Conservation (phyloP, 2,797 vertebrate species). For the Typhlichthys eigenmanni region DNA sequence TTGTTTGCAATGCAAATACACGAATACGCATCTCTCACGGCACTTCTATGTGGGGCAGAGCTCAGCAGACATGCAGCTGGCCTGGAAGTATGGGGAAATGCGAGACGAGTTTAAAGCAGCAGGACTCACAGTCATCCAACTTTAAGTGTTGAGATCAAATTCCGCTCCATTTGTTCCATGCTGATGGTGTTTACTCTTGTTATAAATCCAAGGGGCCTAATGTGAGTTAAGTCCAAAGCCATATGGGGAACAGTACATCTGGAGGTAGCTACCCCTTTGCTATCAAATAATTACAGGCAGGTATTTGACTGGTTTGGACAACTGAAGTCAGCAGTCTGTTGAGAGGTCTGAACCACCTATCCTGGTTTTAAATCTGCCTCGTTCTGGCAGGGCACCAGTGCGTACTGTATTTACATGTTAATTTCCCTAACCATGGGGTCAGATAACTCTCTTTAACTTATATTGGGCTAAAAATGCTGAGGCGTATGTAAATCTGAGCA, state of each 20-base stretch:
- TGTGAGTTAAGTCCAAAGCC: conserved; percentile 48
- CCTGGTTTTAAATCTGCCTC: conserved; percentile 58
- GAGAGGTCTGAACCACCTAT: conserved; percentile 46
- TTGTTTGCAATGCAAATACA: conserved; percentile 75
- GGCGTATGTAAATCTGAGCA: conserved; percentile 61
- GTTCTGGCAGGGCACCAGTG: conserved; percentile 58
- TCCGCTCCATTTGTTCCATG: conserved; percentile 28
- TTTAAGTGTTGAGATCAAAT: conserved; percentile 42
- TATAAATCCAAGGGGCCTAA: conserved; percentile 55
- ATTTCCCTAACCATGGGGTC: conserved; percentile 62
- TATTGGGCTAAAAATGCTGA: conserved; percentile 63
- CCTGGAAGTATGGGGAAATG: conserved; percentile 47
- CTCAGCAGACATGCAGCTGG: conserved; percentile 58
- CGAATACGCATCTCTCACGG: conserved; percentile 34
- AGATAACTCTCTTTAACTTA: conserved; percentile 36
- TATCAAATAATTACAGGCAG: conserved; percentile 74
- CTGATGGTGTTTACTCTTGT: conserved; percentile 41
- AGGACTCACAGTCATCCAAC: conserved; percentile 19
- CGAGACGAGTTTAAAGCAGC: conserved; percentile 41
- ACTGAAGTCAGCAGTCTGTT: conserved; percentile 64
- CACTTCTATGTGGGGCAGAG: conserved; percentile 54
- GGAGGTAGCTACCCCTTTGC: conserved; percentile 49
- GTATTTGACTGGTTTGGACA: conserved; percentile 69
- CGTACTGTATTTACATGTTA: conserved; percentile 76
- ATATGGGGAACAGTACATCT: conserved; percentile 45